A percentile compares a stretch with the other conserved stretches of the same genome.
Conservation (phyloP, 1,140 invertebrate species). For the Planococcus citri region DNA sequence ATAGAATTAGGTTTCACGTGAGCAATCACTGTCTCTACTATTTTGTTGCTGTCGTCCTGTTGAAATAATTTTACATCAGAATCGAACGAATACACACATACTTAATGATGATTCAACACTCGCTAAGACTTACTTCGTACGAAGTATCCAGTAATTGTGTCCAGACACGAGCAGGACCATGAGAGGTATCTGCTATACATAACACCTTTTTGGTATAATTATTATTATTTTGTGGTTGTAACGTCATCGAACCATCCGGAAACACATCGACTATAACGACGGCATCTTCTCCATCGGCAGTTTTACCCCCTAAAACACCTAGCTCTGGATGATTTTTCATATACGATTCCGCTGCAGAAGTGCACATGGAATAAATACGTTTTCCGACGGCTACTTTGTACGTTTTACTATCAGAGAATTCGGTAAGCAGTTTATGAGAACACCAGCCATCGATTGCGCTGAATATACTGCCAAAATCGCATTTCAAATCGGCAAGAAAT, state of each 20-base stretch:
- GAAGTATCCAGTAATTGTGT: slow-evolving; percentile 27
- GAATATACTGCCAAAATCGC: slow-evolving; percentile 30
- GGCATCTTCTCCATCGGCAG: slow-evolving; percentile 24
- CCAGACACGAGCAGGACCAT: slow-evolving; percentile 31
- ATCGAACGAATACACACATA: background rate
- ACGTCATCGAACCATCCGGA: slow-evolving; percentile 31
- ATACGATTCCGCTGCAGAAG: slow-evolving; percentile 30
- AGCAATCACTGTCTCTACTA: slow-evolving; percentile 27
- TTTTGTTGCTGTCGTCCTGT: slow-evolving; percentile 28
- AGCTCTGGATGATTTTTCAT: slow-evolving; percentile 30
- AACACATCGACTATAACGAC: slow-evolving; percentile 32
- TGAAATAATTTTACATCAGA: too few relatives aligned
- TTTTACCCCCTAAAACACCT: slow-evolving; percentile 28
- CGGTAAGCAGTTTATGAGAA: slow-evolving; percentile 16
- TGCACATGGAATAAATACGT: slow-evolving; percentile 30
- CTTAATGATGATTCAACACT: background rate
- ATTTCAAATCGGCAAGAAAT: slow-evolving; percentile 31
- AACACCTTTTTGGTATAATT: slow-evolving; percentile 30
- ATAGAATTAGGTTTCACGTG: slow-evolving; percentile 31
- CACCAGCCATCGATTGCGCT: slow-evolving; percentile 28
- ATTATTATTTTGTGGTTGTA: slow-evolving; percentile 29
- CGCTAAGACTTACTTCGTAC: slow-evolving; percentile 22
- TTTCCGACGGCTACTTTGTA: slow-evolving; percentile 28
- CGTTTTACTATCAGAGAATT: slow-evolving; percentile 22
- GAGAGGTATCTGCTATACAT: slow-evolving; percentile 31